Evolutionary conservation across 1,140 invertebrate species (phyloP), one percentile per base, ranked within the genome.

Genomic region (Lasioglossum baleicum): DNA sequence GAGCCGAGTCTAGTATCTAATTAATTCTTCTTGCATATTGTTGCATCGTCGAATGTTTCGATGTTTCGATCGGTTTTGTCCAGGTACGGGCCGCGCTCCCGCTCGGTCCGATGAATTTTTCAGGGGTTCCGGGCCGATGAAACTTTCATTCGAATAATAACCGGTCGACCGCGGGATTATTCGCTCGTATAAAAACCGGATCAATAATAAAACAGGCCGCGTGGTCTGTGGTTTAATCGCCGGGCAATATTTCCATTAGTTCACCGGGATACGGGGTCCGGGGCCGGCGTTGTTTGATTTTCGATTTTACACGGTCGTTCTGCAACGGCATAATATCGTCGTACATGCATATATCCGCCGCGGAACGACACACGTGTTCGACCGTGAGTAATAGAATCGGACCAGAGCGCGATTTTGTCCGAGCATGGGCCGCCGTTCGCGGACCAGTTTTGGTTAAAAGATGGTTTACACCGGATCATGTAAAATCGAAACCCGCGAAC

Each of bases 11-110:
- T 8, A 60, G 71, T 42, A 31, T 40, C 73, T 75, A 75, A 75
- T 66, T 58, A 76, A 80, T 80, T 84, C 35, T 2, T 85, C 83
- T 83, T 73, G 68, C 83, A 83, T 20, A 48, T 63, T 53, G 26
- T 31, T 20, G 15, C 71, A 2, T 4, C 42, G 17, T 7, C 35
- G 35, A 35, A 5, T 5, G 35, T 35, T 35, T 35, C 4, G 22
- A 7, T 20, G 22, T 31, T 64, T 56, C 42, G 26, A 63, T 71
- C 15, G 42, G 8, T 8, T 17, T 7, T 15, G 22, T 64, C 2
- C 61, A 13, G 51, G 17, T 4, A 17, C 2, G 31, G 5, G 11
- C 42, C 53, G 15, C 7, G 13, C 26, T 26, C 26, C 0, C 26
- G 22, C 15, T 31, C 10, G 63, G 11, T 26, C 3, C 56, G 42